phyloP scores from a whole-genome alignment of 2,888 invertebrate genomes.

The Sminthurinus aureus region DNA sequence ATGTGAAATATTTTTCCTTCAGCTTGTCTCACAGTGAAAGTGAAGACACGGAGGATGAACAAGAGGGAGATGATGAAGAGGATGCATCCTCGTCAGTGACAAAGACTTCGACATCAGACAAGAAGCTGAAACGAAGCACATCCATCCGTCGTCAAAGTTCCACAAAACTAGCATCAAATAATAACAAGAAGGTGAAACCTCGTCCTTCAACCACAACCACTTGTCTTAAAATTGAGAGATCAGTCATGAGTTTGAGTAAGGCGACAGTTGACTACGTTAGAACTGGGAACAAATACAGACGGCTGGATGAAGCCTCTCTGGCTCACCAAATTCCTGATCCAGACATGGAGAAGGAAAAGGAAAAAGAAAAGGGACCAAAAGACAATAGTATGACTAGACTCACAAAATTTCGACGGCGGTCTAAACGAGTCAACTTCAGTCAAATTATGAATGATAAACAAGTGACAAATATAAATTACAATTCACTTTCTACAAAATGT shows the following conservation, averaged over 20 bases:
- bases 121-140: constrained; percentile 26
- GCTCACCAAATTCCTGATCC: neutral
- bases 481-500: constrained; percentile 30
- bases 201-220: constrained; percentile 7
- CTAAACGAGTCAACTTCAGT: constrained; percentile 27
- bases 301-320: neutral
- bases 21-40: constrained; percentile 58
- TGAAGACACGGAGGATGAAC: constrained; percentile 40
- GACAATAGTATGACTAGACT: constrained; percentile 26
- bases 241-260: constrained; percentile 48
- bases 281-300: constrained; percentile 24
- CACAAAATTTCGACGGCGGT: constrained; percentile 25
- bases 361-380: constrained; percentile 3
- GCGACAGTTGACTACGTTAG: constrained; percentile 52
- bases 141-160: constrained; percentile 47
- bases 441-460: constrained; percentile 5
- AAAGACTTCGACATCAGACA: neutral
- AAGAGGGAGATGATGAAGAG: constrained; percentile 24
- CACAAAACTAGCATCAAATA: neutral
- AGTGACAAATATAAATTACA: neutral
- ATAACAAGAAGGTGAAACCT: constrained; percentile 25
- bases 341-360: neutral
- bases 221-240: constrained; percentile 34
- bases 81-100: neutral
- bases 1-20: constrained; percentile 16